Percentiles rank a stretch among this genome's conserved stretches.
These are phyloP conservation scores for Agrochola lota DNA, from an alignment of 2,888 invertebrate genomes.

Conservation along the genomic window DNA sequence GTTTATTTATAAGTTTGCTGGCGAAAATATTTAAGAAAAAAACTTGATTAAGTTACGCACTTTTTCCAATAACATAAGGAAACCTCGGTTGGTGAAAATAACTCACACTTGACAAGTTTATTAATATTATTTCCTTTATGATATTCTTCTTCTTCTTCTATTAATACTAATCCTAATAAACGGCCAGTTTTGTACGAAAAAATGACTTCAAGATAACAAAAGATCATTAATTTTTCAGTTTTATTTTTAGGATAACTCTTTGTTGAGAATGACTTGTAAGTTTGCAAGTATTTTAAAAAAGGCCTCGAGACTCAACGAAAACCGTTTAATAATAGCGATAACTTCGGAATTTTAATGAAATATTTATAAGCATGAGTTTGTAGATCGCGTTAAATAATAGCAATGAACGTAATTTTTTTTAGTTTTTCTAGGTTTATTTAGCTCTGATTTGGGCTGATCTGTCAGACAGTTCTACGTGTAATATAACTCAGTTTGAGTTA, in stretches of 20 bases:
- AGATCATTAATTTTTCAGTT: background rate
- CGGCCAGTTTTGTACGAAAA: background rate
- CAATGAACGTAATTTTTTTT: background rate
- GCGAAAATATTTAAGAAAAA: background rate
- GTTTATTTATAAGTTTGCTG: too few relatives aligned
- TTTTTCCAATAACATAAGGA: background rate
- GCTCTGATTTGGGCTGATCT: background rate
- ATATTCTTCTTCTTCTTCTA: background rate
- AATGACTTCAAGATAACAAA: background rate
- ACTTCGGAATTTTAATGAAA: background rate
- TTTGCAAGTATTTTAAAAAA: background rate
- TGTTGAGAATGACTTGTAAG: slow-evolving; percentile 1
- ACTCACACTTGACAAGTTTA: background rate
- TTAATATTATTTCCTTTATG: background rate
- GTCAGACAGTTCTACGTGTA: background rate
- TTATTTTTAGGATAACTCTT: background rate
- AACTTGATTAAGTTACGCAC: background rate
- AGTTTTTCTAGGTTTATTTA: background rate
- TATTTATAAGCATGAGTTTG: background rate
- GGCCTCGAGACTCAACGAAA: background rate
- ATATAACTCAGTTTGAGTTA: background rate
- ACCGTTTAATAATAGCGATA: background rate
- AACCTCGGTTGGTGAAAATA: background rate
- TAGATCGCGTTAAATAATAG: background rate
- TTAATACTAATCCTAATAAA: too few relatives aligned